A percentile compares a stretch with the other conserved stretches of the same genome.
Conservation (phyloP, 2,888 invertebrate genomes). For the Limnephilus lunatus region DNA sequence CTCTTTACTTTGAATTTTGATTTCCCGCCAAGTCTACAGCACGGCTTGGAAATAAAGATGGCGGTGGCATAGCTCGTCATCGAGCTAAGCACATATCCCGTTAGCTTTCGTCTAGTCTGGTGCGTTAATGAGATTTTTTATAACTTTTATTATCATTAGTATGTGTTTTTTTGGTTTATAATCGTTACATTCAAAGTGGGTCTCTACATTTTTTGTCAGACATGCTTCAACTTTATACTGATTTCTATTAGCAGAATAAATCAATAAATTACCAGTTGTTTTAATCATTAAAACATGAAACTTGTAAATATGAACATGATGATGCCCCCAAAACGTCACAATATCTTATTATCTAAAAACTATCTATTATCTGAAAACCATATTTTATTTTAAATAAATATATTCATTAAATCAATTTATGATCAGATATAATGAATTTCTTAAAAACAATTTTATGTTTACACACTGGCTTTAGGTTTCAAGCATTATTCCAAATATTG, state of each 20-base stretch:
- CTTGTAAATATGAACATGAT: not conserved
- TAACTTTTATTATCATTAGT: not conserved
- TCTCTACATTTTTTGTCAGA: not conserved
- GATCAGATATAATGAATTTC: too few relatives aligned
- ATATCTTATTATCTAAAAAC: too few relatives aligned
- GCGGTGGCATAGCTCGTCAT: not conserved
- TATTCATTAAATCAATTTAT: too few relatives aligned
- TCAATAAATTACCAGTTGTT: not conserved
- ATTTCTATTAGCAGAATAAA: not conserved
- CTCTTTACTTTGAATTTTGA: too few relatives aligned
- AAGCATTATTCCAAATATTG: not conserved
- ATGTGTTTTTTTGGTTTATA: not conserved
- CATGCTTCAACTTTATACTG: not conserved
- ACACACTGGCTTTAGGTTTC: not conserved
- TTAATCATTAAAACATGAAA: not conserved
- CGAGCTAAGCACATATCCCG: not conserved
- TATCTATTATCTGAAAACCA: not conserved
- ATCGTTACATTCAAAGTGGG: not conserved
- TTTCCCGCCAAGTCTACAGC: too few relatives aligned
- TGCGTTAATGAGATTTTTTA: not conserved
- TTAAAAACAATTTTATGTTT: not conserved
- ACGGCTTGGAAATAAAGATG: too few relatives aligned
- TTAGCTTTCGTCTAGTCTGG: not conserved
- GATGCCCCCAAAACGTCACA: not conserved
- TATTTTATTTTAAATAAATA: not conserved